Evolutionary conservation across 2,888 invertebrate species (phyloP).

Genomic region (Deladenus siricidicola): DNA sequence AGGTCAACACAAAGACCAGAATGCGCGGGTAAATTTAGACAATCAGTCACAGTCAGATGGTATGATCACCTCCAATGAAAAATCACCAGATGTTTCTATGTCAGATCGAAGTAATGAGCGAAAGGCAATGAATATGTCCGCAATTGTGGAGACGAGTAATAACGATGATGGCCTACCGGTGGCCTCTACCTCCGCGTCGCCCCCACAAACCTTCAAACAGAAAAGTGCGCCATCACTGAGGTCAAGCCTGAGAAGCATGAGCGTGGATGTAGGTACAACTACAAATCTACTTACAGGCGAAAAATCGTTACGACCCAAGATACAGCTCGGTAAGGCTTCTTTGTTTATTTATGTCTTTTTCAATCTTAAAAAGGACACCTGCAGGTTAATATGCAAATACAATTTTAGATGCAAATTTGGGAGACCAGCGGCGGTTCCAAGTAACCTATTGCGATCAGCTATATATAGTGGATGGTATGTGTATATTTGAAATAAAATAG

Average conservation of each 20-base stretch:
- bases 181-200: no score
- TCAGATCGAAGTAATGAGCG: no score
- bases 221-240: no score
- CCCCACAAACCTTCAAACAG: no score
- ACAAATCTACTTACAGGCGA: neutral
- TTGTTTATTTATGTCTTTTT: neutral
- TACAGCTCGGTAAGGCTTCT: neutral
- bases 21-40: no score
- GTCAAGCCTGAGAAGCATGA: neutral
- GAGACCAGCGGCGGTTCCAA: constrained; percentile 3
- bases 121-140: no score
- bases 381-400: neutral
- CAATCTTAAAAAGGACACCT: neutral
- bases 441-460: constrained; percentile 6
- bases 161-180: no score
- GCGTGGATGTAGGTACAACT: neutral
- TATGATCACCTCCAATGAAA: no score
- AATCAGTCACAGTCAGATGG: no score
- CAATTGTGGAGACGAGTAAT: no score
- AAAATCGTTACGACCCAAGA: neutral
- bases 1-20: neutral
- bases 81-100: no score
- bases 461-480: constrained; percentile 17
- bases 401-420: neutral
- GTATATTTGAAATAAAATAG: neutral